Base-by-base conservation (phyloP, 2,113 vertebrate species). In the Etheostoma cragini region DNA sequence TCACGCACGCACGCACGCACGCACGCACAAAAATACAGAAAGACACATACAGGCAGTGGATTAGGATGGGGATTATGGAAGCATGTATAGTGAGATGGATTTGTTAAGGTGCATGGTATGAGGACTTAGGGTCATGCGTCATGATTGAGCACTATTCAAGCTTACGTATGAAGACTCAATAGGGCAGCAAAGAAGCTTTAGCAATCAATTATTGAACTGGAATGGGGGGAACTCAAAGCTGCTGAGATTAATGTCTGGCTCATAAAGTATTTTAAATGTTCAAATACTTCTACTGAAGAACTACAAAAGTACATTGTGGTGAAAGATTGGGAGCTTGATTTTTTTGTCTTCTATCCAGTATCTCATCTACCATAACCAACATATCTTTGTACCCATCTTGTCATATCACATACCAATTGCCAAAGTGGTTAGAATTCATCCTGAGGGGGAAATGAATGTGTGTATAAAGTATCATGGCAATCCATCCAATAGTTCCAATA, bases 21-120 rank as follows among this genome's bases (percentile, higher is more conserved):
- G 73, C 54, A 82, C 15, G 69, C 45, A 82, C 65, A 78, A 49
- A 66, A 11, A 76, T 26, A 64, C 19, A 73, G 46, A 11, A 19
- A 70, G 10, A 35, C 16, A 75, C 52, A 66, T 65, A 66, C 35
- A 62, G 47, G 78, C 81, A 74, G 64, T 87, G 91, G 92, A 92
- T 93, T 92, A 93, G 82, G 89, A 87, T 73, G 62, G 71, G 89
- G 92, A 93, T 93, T 92, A 92, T 82, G 45, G 76, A 84, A 85
- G 84, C 85, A 30, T 30, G 30, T 30, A 30, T 30, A 30, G 30
- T 30, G 4, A 30, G 4, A 30, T 30, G 30, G 30, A 30, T 30
- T 30, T 30, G 30, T 30, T 30, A 42, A 80, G 60, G 72, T 65
- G 24, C 63, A 83, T 75, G 79, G 71, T 81, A 42, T 76, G 71